Conservation (phyloP, 2,113 vertebrate species). For the Hipposideros armiger region DNA sequence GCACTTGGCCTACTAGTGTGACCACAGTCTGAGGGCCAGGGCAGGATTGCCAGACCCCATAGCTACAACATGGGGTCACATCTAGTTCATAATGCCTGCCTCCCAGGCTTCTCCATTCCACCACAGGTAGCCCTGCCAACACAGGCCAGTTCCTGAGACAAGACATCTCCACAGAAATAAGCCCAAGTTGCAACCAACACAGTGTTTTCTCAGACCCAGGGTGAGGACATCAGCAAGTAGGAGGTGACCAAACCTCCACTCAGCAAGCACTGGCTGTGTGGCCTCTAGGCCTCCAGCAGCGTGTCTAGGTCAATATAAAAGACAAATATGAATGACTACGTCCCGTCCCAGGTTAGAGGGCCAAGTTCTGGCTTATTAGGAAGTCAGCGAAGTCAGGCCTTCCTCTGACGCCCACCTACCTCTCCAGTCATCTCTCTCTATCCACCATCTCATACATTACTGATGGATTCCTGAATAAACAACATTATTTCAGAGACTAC, state of each 20-base stretch:
- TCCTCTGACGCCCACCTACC: neutral
- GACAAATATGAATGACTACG: neutral
- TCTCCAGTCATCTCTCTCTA: neutral
- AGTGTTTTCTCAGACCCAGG: neutral
- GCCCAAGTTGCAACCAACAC: neutral
- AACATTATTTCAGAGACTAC: neutral
- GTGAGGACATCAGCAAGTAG: neutral
- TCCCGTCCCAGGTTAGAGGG: neutral
- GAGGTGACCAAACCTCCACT: neutral
- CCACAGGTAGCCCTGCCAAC: neutral
- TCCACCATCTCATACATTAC: neutral
- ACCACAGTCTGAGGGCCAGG: neutral
- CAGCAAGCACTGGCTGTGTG: too few species aligned
- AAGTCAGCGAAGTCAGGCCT: neutral
- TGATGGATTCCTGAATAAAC: neutral
- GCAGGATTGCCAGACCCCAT: neutral
- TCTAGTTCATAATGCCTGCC: neutral
- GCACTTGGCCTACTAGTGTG: neutral
- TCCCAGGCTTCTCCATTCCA: neutral
- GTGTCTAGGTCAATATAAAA: neutral
- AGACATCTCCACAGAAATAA: neutral
- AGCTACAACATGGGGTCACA: accelerated
- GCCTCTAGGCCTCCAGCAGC: neutral
- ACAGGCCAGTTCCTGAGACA: neutral
- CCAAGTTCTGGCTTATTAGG: neutral